Percentiles rank a stretch among this genome's conserved stretches.
Conservation (phyloP, 2,888 invertebrate genomes). For the Harpalus rufipes region DNA sequence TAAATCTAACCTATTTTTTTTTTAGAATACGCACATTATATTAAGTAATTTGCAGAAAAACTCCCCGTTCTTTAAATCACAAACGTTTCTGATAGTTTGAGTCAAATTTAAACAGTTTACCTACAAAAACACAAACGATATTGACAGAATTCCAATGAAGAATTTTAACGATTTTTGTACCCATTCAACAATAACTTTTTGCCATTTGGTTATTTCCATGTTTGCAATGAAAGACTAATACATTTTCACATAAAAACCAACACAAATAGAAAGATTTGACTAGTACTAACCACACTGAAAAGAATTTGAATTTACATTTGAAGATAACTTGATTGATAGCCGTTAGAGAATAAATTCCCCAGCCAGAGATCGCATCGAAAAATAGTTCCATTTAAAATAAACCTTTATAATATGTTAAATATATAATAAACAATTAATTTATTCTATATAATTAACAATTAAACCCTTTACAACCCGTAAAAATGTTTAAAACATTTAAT, state of each 20-base stretch:
- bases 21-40: constrained; percentile 73
- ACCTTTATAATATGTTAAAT: no score
- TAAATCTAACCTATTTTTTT: constrained; percentile 14
- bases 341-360: neutral
- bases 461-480: no score
- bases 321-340: constrained; percentile 9
- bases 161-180: constrained; percentile 69
- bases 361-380: neutral
- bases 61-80: constrained; percentile 72
- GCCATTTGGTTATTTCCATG: constrained; percentile 70
- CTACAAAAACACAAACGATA: constrained; percentile 70
- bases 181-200: constrained; percentile 73
- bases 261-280: neutral
- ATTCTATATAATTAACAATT: no score
- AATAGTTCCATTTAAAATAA: no score
- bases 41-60: constrained; percentile 73
- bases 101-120: constrained; percentile 75
- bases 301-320: constrained; percentile 30
- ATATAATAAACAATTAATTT: no score
- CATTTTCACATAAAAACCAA: constrained; percentile 12
- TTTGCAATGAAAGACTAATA: neutral
- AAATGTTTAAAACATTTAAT: no score
- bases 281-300: constrained; percentile 8
- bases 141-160: neutral
- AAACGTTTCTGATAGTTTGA: constrained; percentile 70